Evolutionary conservation across 1,140 invertebrate genomes (phyloP), one percentile per base, ranked within the genome.

Genomic region (Euura saliciscinereae): DNA sequence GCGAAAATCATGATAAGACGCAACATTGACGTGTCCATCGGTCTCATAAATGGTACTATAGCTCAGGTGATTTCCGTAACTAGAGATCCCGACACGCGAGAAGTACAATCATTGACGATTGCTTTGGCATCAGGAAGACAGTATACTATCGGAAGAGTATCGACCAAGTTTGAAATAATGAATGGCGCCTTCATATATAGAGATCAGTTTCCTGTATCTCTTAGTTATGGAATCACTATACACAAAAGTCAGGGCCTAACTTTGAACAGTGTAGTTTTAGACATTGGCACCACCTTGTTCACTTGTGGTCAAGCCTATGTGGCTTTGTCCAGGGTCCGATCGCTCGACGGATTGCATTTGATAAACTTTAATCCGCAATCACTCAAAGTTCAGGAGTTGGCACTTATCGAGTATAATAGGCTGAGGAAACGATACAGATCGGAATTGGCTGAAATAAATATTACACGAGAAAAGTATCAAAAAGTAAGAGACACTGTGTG

Each of bases 191-290:
- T 43, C 76, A 74, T 79, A 28, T 28, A 28, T 44, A 74, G 84
- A 67, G 74, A 81, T 73, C 85, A 87, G 77, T 87, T 85, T 82
- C 84, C 84, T 11, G 76, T 85, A 6, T 77, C 70, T 46, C 65
- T 81, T 3, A 83, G 83, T 69, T 28, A 28, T 28, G 28, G 28
- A 28, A 82, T 84, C 45, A 86, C 84, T 44, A 80, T 87, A 68
- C 84, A 86, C 71, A 86, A 85, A 76, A 80, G 79, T 76, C 84
- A 86, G 78, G 83, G 84, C 7, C 73, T 85, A n/a, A 84, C 80
- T 72, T 77, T 86, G 46, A 45, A 78, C 43, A 80, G 76, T 74
- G 79, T 75, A 44, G 51, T 84, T 7, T 72, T n/a, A n/a, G 46
- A 51, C 46, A n/a, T 51, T 51, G 46, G 7, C 11, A 51, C 80